Evolutionary conservation across 2,113 vertebrate genomes (phyloP), one percentile per base, ranked within the genome.

Genomic region (Setophaga petechia): DNA sequence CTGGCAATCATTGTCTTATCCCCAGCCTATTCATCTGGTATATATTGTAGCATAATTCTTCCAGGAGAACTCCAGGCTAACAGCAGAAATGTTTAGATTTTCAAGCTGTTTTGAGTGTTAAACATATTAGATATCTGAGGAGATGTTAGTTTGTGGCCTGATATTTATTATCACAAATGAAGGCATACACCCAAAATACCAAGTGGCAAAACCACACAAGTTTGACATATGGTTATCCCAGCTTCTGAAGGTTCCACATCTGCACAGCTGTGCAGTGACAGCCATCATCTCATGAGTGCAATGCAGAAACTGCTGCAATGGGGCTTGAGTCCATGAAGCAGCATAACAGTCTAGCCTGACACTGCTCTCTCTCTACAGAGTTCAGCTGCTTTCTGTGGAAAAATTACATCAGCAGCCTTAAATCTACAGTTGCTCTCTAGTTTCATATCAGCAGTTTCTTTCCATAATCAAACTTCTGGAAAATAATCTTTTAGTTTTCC

Each of bases 101-200:
- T 94, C 83, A 94, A 89, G 77, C 57, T 89, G 72, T 35, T 95
- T 94, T 83, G 77, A 87, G 66, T 84, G 73, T 90, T 92, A 66
- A 62, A 90, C 43, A 46, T 93, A 57, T 73, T 94, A 73, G 46
- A 12, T 97, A 95, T 73, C 77, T 91, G 66, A 85, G 85, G 65
- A 90, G 74, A 89, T 74, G 61, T 95, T 92, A 83, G 69, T 77
- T 79, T 86, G 62, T 93, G 75, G 72, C 81, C 51, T 96, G 96
- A 89, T 95, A 75, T 94, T 93, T 96, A 89, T 97, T 95, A 87
- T 89, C 85, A 81, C 86, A 94, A 95, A 96, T 49, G 77, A 93
- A 94, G 76, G 66, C 84, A 23, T 68, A 37, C 74, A 54, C 80
- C 43, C 67, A 84, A 80, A 88, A 78, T 92, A 85, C 15, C 65